Conservation (phyloP, 2,113 vertebrate genomes). For the Apus apus region DNA sequence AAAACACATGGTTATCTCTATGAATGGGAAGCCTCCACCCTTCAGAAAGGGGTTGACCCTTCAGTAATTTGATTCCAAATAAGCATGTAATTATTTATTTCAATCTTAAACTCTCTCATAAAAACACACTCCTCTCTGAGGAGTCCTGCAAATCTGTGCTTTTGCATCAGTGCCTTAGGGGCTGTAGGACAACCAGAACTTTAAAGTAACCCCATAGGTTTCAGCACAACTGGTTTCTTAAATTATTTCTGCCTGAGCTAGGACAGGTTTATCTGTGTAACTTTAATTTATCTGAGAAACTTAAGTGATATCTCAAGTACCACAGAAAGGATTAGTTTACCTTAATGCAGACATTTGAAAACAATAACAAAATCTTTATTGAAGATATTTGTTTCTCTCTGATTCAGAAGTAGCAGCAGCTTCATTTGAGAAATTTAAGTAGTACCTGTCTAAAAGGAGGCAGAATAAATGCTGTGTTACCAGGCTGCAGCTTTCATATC, state of each 20-base stretch:
- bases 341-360: background rate
- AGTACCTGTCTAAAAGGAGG: background rate
- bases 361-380: background rate
- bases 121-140: background rate
- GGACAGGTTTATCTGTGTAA: background rate
- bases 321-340: background rate
- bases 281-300: background rate
- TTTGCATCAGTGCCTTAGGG: background rate
- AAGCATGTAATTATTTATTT: conserved; percentile 38
- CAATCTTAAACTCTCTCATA: background rate
- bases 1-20: background rate
- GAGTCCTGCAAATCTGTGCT: background rate
- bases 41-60: background rate
- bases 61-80: conserved; percentile 26
- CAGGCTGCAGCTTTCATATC: background rate
- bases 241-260: background rate
- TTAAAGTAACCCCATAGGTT: background rate
- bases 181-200: background rate
- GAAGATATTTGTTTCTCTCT: background rate
- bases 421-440: background rate
- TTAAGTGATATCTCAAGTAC: background rate
- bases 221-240: background rate
- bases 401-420: background rate
- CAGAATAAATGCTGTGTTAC: background rate
- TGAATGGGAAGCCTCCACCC: background rate